A percentile compares a stretch with the other conserved stretches of the same genome.
These are phyloP conservation scores for Apogon hyalosoma DNA, from an alignment of 2,797 vertebrate species.

Conservation along the genomic window DNA sequence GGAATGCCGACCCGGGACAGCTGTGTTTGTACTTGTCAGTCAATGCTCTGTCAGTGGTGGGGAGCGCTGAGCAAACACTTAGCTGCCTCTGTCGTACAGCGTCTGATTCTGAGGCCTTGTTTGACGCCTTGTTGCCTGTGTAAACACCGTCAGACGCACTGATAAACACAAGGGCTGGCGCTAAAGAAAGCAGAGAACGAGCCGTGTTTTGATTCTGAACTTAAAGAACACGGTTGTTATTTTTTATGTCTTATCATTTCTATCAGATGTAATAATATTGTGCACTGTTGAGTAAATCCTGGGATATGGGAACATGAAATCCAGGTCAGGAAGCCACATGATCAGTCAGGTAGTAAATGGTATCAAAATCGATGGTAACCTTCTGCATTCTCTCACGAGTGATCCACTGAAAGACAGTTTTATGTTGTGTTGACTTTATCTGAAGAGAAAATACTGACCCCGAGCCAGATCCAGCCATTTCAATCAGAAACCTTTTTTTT, in stretches of 20 bases:
- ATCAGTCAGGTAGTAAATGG: neutral
- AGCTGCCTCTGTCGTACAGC: conserved; percentile 73
- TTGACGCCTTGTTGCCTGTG: conserved; percentile 80
- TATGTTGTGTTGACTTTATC: neutral
- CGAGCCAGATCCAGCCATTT: no score
- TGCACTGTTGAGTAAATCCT: neutral
- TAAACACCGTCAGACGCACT: conserved; percentile 81
- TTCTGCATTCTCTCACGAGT: neutral
- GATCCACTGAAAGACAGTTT: neutral
- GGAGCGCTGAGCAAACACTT: conserved; percentile 70
- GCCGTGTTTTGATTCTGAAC: conserved; percentile 36
- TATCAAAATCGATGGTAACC: no score
- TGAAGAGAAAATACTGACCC: no score
- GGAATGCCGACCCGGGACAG: conserved; percentile 63
- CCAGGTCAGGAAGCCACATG: neutral
- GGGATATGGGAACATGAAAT: neutral
- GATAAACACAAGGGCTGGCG: conserved; percentile 69
- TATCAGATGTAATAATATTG: neutral
- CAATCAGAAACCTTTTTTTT: no score
- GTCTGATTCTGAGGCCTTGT: conserved; percentile 79
- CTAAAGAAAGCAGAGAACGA: conserved; percentile 51
- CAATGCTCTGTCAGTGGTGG: conserved; percentile 68
- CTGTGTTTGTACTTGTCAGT: conserved; percentile 85
- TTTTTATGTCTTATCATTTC: neutral
- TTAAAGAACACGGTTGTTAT: neutral